These are phyloP conservation scores for Oreohelix idahoensis DNA, from an alignment of 1,140 invertebrate species.

Conservation along the genomic window DNA sequence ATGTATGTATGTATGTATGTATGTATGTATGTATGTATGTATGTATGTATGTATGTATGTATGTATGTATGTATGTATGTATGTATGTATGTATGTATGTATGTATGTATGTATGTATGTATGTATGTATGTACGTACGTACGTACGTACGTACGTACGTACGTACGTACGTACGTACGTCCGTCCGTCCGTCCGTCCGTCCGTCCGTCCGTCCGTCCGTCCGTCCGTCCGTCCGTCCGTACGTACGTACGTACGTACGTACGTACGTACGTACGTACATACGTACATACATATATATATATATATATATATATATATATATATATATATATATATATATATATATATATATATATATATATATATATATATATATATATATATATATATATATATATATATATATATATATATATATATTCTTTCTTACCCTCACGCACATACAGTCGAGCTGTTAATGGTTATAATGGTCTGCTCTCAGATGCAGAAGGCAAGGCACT, in stretches of 20 bases:
- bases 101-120: slow-evolving; percentile 8
- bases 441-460: no score
- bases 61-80: slow-evolving; percentile 10
- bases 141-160: not conserved
- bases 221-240: not conserved
- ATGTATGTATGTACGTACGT: not conserved
- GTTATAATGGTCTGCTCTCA: no score
- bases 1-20: slow-evolving; percentile 10
- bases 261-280: not conserved
- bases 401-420: not conserved
- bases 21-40: slow-evolving; percentile 10
- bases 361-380: not conserved
- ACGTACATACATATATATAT: not conserved
- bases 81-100: slow-evolving; percentile 10
- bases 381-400: not conserved
- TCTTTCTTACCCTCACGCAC: no score
- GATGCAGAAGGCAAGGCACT: no score
- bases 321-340: not conserved
- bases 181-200: not conserved
- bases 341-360: not conserved
- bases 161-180: not conserved
- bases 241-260: not conserved
- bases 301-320: not conserved
- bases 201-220: not conserved
- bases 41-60: slow-evolving; percentile 10